Conservation (phyloP, 2,113 vertebrate species). For the Leptodactylus fuscus region DNA sequence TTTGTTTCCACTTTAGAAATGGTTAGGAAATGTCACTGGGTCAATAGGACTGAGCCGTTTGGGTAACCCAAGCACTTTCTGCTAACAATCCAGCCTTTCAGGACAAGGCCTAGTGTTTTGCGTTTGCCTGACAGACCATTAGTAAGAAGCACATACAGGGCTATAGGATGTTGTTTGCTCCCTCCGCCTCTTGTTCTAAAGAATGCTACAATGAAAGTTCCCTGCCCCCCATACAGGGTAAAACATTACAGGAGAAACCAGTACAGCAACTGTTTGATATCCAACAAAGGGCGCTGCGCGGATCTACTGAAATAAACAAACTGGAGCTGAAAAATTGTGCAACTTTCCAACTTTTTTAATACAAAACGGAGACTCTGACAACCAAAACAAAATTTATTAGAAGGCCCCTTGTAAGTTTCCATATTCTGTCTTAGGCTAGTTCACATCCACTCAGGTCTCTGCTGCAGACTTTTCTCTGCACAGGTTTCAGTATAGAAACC, state of each 20-base stretch:
- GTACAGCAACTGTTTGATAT: not conserved
- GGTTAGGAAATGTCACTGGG: not conserved
- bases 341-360: no score
- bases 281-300: no score
- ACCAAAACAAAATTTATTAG: no score
- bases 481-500: no score
- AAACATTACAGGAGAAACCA: slow-evolving; percentile 56
- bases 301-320: no score
- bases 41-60: not conserved
- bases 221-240: slow-evolving; percentile 50
- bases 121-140: not conserved
- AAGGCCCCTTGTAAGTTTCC: no score
- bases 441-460: no score
- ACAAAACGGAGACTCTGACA: no score
- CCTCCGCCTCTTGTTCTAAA: slow-evolving; percentile 42
- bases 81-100: not conserved
- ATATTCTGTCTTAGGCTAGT: no score
- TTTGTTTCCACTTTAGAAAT: not conserved
- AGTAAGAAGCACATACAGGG: not conserved
- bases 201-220: slow-evolving; percentile 49
- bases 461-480: no score
- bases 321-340: no score
- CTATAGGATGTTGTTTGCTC: not conserved
- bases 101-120: not conserved
- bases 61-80: not conserved